Base-by-base conservation (phyloP, 1,140 invertebrate species). In the Drosophila busckii region DNA sequence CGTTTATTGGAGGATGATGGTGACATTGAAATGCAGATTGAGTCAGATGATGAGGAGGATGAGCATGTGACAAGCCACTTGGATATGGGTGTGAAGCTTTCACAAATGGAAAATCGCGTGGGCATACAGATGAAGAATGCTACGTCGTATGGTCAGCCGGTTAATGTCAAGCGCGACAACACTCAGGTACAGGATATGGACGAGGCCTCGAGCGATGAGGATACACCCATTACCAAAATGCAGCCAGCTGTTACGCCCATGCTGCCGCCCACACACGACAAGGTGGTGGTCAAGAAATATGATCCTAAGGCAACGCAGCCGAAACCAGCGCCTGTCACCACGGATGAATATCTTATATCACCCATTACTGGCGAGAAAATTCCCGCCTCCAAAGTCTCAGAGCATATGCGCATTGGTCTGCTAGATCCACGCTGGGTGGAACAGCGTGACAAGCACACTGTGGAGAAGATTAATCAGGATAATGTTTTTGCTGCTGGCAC, bases 391-490 rank as follows among this genome's bases (percentile, higher is more conserved):
- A 98, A 99, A 88, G 95, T 99, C 2, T 96, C 96, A 46, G 97
- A 99, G 75, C 98, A 99, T 88, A 97, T 99, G 92, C 93, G 97
- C 50, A 99, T 99, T 86, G 97, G 97, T 37, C 89, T 99, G 44
- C 88, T 99, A 70, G 98, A 99, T 92, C 97, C 98, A 10, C 93
- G 97, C 64, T 99, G 98, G 97, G 93, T 99, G 32, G 97, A 99
- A 88, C 97, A 99, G 85, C 89, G 97, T 28, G 97, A 99, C 83
- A 92, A 96, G 55, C 92, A 95, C 62, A 89, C 96, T 0, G 89
- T 91, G 8, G 96, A 98, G 12, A 87, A 87, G 45, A 85, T 87
- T 23, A 87, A 87, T 34, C 86, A 87, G 13, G 86, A 87, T 46
- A 87, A 85, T 44, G 86, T 87, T 0, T 97, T 93, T 86, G 96